These are phyloP conservation scores for Malthinus seriepunctatus DNA, from an alignment of 2,888 invertebrate species.

Conservation along the genomic window DNA sequence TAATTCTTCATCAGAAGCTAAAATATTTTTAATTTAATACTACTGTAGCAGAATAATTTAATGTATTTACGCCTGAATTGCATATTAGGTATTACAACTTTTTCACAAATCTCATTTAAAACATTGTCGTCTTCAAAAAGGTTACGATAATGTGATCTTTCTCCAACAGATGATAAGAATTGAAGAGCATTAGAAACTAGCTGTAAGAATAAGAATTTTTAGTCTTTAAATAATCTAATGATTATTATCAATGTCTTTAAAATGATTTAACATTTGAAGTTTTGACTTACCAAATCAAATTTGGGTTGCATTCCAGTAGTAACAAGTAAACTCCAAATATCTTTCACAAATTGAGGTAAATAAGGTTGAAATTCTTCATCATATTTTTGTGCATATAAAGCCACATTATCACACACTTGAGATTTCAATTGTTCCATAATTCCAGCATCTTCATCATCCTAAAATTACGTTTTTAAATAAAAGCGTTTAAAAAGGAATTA, in stretches of 20 bases:
- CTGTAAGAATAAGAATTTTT: constrained; percentile 57
- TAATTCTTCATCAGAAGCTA: constrained; percentile 90
- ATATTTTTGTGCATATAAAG: constrained; percentile 95
- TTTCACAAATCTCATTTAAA: constrained; percentile 91
- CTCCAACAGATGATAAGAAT: constrained; percentile 93
- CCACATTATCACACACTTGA: constrained; percentile 94
- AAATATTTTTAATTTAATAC: constrained; percentile 29
- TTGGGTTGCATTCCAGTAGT: constrained; percentile 83
- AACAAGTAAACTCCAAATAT: constrained; percentile 90
- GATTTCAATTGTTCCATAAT: constrained; percentile 89
- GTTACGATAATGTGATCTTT: constrained; percentile 82
- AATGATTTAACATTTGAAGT: too few species aligned
- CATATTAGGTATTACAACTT: constrained; percentile 98
- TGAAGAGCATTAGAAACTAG: constrained; percentile 94
- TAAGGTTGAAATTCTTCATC: constrained; percentile 95
- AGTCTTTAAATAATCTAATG: constrained; percentile 55
- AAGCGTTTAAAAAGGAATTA: neutral
- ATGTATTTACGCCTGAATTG: constrained; percentile 79
- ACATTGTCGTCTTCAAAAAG: constrained; percentile 88
- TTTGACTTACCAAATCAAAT: constrained; percentile 80
- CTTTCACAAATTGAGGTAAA: constrained; percentile 90
- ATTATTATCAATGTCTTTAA: constrained; percentile 1
- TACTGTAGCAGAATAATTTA: constrained; percentile 2
- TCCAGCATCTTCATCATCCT: constrained; percentile 86
- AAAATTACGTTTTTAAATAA: constrained; percentile 26